Base-by-base conservation (phyloP, 2,797 vertebrate genomes). In the Gymnothorax javanicus region DNA sequence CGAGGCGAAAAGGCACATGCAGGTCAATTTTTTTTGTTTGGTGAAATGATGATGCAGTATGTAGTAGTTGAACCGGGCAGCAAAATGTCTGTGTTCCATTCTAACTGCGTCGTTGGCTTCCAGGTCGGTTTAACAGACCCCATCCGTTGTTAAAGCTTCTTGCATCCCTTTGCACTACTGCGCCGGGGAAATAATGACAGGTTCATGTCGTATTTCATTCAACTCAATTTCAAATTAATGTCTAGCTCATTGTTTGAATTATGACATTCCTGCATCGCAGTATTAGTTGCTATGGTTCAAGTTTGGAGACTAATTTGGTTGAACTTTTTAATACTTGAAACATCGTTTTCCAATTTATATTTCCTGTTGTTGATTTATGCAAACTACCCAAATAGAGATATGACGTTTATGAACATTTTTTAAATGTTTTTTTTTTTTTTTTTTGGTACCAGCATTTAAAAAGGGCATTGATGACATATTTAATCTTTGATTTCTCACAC, bases 191-290 rank as follows among this genome's bases (percentile, higher is more conserved):
- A 81, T 56, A 81, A 81, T 81, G 75, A 54, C 17, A 50, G 20
- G 17, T 7, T 43, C 15, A n/a, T 56, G 77, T n/a, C 43, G 56
- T 56, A 23, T 54, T 81, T 81, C 23, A 81, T 11, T 52, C 13
- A 81, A 81, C 52, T 81, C 43, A 0, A 81, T 54, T 81, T 81
- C 56, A 81, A 23, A 81, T 81, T 56, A 23, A 56, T 54, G 77
- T 81, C 77, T 23, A 23, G 77, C 56, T 81, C 77, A 81, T 6
- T 81, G 17, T 52, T 5, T 52, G 75, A 79, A 52, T 81, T 50
- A 56, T 56, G 77, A 56, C 77, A 56, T 54, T 50, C 20, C 56
- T 81, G 56, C 52, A 56, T 81, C 52, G 7, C 77, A 81, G 50
- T 54, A 77, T 5, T 15, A 79, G 17, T 52, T 52, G 9, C 1